These are phyloP conservation scores for Pheosia tremula DNA, from an alignment of 2,888 invertebrate species.

Conservation along the genomic window DNA sequence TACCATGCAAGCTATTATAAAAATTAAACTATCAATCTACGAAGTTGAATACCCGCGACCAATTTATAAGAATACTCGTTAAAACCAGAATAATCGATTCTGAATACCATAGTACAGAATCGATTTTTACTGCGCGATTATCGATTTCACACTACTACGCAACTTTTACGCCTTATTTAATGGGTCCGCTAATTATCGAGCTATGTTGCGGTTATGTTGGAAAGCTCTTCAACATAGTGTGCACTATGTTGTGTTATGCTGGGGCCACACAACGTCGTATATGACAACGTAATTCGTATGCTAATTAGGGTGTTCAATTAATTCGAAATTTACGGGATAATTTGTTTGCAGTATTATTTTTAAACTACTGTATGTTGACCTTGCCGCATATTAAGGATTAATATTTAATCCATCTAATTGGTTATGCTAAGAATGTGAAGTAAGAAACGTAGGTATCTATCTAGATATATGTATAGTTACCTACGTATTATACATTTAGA, in stretches of 20 bases:
- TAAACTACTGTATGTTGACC: not conserved
- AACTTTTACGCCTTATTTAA: slow-evolving; percentile 62
- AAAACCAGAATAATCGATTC: slow-evolving; percentile 31
- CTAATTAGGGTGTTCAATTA: not conserved
- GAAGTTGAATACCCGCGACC: slow-evolving; percentile 1
- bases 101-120: slow-evolving; percentile 31
- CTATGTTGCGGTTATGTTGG: slow-evolving; percentile 24
- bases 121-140: slow-evolving; percentile 57
- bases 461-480: too few species aligned
- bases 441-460: too few species aligned
- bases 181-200: slow-evolving; percentile 64
- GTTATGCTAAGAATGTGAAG: too few species aligned
- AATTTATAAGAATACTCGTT: slow-evolving; percentile 28
- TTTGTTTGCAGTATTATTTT: not conserved
- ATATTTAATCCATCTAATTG: not conserved
- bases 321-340: not conserved
- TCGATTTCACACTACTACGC: slow-evolving; percentile 58
- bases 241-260: slow-evolving; percentile 7
- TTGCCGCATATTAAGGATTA: not conserved
- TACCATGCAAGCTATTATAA: slow-evolving; percentile 8
- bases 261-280: not conserved
- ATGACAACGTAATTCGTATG: not conserved
- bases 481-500: too few species aligned
- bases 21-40: slow-evolving; percentile 23
- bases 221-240: slow-evolving; percentile 11